Evolutionary conservation across 2,797 vertebrate genomes (phyloP).

Genomic region (Lepilemur ruficaudatus): DNA sequence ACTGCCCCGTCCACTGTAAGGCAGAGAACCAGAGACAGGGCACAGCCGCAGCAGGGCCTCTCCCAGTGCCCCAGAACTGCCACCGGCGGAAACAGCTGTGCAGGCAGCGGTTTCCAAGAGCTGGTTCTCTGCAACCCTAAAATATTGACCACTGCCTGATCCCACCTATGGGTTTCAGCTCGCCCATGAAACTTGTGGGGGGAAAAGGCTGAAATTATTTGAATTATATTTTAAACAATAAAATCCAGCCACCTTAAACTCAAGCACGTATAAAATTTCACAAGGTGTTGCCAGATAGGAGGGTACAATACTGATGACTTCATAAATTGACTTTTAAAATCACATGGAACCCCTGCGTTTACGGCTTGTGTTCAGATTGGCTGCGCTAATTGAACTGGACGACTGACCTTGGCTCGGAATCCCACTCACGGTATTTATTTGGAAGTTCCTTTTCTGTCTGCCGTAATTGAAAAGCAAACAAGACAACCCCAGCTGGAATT

Average conservation of each 20-base stretch:
- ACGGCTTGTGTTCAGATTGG: not conserved
- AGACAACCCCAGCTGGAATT: not conserved
- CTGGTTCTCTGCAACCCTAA: not conserved
- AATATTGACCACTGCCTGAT: not conserved
- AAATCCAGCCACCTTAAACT: not conserved
- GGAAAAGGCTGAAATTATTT: fast-evolving
- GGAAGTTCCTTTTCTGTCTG: not conserved
- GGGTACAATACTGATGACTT: not conserved
- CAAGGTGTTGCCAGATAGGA: not conserved
- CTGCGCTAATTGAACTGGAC: not conserved
- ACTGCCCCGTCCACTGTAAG: not conserved
- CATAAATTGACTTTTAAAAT: not conserved
- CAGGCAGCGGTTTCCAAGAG: no score
- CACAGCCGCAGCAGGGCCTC: not conserved
- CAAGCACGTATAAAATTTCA: not conserved
- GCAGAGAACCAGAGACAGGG: no score
- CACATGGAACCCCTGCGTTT: not conserved
- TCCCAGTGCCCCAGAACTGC: not conserved
- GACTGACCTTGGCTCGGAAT: not conserved
- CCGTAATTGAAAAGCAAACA: not conserved
- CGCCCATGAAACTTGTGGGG: not conserved
- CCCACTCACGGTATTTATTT: not conserved
- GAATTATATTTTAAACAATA: not conserved
- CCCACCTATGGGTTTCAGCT: no score
- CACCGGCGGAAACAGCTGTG: not conserved